These are phyloP conservation scores for Fragum sueziense DNA, from an alignment of 2,888 invertebrate genomes.

Conservation along the genomic window DNA sequence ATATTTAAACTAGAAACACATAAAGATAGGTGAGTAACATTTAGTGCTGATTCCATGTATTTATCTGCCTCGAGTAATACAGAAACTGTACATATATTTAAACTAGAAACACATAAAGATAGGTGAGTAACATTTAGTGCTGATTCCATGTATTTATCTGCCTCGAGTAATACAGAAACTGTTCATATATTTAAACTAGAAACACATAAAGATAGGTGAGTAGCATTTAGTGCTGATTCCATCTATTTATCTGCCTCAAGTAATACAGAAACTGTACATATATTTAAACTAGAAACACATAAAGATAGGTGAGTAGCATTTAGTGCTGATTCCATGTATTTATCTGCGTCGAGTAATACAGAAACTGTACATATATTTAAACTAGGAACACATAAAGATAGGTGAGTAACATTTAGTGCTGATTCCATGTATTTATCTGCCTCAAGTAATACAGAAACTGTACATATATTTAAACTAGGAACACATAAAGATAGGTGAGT, in stretches of 20 bases:
- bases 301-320: constrained; percentile 84
- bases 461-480: constrained; percentile 96
- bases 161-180: constrained; percentile 92
- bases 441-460: constrained; percentile 92
- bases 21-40: constrained; percentile 85
- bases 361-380: constrained; percentile 97
- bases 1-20: constrained; percentile 96
- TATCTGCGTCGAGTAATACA: constrained; percentile 93
- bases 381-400: constrained; percentile 89
- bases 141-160: constrained; percentile 94
- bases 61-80: constrained; percentile 94
- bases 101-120: constrained; percentile 89
- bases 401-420: constrained; percentile 87
- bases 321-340: constrained; percentile 93
- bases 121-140: constrained; percentile 88
- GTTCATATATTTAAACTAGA: constrained; percentile 97
- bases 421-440: constrained; percentile 94
- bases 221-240: constrained; percentile 96
- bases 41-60: constrained; percentile 93
- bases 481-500: constrained; percentile 86
- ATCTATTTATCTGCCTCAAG: constrained; percentile 96
- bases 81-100: constrained; percentile 96
- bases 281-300: constrained; percentile 94
- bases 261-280: constrained; percentile 91
- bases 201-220: constrained; percentile 86